Conservation (phyloP, 2,888 invertebrate species). For the Troides aeacus region DNA sequence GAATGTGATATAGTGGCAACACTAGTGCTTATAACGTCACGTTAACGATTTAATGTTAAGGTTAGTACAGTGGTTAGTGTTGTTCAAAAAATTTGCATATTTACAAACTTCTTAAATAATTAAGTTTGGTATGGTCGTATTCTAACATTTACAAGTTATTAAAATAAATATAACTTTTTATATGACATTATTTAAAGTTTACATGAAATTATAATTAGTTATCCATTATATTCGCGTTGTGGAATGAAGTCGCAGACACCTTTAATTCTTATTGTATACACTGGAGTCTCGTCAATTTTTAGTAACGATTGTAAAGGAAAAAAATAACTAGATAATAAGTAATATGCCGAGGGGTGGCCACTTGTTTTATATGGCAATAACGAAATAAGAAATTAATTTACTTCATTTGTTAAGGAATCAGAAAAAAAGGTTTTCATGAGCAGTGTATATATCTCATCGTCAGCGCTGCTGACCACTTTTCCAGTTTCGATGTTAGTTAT, state of each 20-base stretch:
- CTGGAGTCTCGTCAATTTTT: slow-evolving; percentile 27
- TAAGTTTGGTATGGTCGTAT: slow-evolving; percentile 50
- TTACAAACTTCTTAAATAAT: slow-evolving; percentile 38
- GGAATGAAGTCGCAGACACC: not conserved
- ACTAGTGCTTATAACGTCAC: slow-evolving; percentile 1
- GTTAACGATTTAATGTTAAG: not conserved
- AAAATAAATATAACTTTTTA: no score
- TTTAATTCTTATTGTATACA: slow-evolving; percentile 21
- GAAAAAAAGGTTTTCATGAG: no score
- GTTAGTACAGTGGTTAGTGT: slow-evolving; percentile 21
- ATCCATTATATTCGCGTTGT: not conserved
- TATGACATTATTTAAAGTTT: no score
- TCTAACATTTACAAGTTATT: slow-evolving; percentile 32
- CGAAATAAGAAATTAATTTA: not conserved
- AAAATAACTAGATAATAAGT: slow-evolving; percentile 7
- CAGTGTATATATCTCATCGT: no score
- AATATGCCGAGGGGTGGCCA: not conserved
- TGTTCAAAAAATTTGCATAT: slow-evolving; percentile 34
- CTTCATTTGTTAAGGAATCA: no score
- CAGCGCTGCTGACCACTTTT: no score
- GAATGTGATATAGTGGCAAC: slow-evolving; percentile 12
- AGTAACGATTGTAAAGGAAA: slow-evolving; percentile 7
- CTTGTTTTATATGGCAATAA: not conserved
- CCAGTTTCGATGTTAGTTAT: no score
- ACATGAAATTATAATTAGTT: no score